Percentiles rank a stretch among this genome's conserved stretches.
Evolutionary conservation across 1,140 invertebrate genomes (phyloP).

Genomic region (Eupeodes corollae): DNA sequence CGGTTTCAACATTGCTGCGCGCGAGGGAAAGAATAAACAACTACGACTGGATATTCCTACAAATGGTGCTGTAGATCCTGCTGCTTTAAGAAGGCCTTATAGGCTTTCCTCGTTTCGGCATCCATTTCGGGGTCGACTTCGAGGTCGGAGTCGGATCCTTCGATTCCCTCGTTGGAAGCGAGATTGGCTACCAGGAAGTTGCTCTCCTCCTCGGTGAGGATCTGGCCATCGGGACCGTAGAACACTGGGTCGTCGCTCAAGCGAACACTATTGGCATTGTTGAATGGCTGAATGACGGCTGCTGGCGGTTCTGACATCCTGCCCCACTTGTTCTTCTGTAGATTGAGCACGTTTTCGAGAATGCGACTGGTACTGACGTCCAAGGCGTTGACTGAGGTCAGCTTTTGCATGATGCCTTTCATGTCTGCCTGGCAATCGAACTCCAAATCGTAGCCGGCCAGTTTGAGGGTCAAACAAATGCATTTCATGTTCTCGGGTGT

Average conservation of each 20-base stretch:
- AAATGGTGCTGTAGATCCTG: constrained; percentile 8
- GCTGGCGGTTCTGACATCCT: constrained; percentile 18
- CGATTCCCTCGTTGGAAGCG: constrained; percentile 16
- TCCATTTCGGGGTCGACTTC: constrained; percentile 44
- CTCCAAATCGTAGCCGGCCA: constrained; percentile 33
- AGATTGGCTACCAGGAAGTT: constrained; percentile 32
- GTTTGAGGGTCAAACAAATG: constrained; percentile 43
- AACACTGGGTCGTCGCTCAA: constrained; percentile 37
- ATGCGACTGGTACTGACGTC: constrained; percentile 27
- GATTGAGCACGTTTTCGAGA: constrained; percentile 25
- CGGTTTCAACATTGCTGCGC: too few relatives aligned
- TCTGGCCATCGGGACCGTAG: constrained; percentile 41
- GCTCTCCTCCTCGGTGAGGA: constrained; percentile 41
- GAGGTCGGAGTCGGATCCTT: constrained; percentile 33
- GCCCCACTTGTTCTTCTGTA: constrained; percentile 35
- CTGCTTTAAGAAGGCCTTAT: constrained; percentile 39
- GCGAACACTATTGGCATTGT: constrained; percentile 18
- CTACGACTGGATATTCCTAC: too few relatives aligned
- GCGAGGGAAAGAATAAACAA: too few relatives aligned
- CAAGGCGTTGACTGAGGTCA: constrained; percentile 19
- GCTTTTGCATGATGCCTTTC: constrained; percentile 19
- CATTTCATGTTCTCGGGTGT: constrained; percentile 41
- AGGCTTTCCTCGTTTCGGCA: constrained; percentile 42
- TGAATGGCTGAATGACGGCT: constrained; percentile 4
- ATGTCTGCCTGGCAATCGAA: constrained; percentile 30